Conservation (phyloP, 2,888 invertebrate species). For the Fissipunctia ypsillon region DNA sequence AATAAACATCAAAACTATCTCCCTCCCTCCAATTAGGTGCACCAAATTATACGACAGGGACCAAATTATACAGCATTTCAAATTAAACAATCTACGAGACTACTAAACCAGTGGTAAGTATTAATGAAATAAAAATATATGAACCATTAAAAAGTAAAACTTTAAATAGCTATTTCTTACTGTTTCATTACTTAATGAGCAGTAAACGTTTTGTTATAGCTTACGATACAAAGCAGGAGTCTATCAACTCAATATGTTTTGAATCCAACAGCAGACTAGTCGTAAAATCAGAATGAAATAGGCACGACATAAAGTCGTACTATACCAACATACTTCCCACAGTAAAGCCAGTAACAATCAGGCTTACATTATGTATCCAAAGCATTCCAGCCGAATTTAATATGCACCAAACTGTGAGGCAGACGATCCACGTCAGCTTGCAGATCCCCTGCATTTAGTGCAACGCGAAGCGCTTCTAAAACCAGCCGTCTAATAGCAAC, state of each 20-base stretch:
- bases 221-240: conserved; percentile 47
- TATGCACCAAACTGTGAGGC: conserved; percentile 51
- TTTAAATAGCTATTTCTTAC: conserved; percentile 44
- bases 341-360: conserved; percentile 51
- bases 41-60: conserved; percentile 27
- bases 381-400: conserved; percentile 57
- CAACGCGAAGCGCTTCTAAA: conserved; percentile 71
- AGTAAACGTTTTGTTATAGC: conserved; percentile 60
- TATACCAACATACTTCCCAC: conserved; percentile 55
- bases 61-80: conserved; percentile 25
- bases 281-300: conserved; percentile 61
- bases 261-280: conserved; percentile 47
- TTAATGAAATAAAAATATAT: conserved; percentile 62
- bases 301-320: conserved; percentile 45
- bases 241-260: conserved; percentile 45
- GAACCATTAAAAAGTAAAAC: conserved; percentile 66
- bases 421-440: conserved; percentile 49
- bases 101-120: conserved; percentile 34
- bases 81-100: conserved; percentile 41
- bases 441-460: conserved; percentile 60
- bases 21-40: conserved; percentile 40
- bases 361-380: conserved; percentile 46
- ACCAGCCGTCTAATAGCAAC: conserved; percentile 67
- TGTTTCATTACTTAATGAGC: conserved; percentile 63
- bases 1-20: conserved; percentile 17